phyloP scores from a whole-genome alignment of 2,888 invertebrate genomes.

The Leptarthrus brevirostris region DNA sequence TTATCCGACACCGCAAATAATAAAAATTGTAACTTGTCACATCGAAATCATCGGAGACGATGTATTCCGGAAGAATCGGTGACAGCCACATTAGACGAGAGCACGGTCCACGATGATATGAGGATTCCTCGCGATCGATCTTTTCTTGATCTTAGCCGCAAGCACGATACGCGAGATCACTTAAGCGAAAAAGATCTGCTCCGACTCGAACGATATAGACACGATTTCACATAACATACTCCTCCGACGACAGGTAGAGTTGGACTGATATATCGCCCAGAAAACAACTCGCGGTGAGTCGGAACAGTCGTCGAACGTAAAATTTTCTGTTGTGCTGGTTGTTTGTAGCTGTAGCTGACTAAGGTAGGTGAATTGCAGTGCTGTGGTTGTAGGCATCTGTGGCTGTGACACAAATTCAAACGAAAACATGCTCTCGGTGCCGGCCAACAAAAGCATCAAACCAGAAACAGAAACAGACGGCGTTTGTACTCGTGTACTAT shows the following conservation, averaged over 20 bases:
- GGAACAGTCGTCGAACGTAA: no score
- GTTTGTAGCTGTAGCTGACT: not conserved
- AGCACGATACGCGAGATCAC: constrained; percentile 3
- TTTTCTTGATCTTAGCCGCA: constrained; percentile 31
- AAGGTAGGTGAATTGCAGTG: not conserved
- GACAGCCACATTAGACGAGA: constrained; percentile 21
- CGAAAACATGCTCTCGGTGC: not conserved
- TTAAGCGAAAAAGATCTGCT: not conserved
- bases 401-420: constrained; percentile 24
- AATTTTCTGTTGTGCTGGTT: not conserved
- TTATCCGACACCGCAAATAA: constrained; percentile 20
- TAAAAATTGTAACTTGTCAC: constrained; percentile 26
- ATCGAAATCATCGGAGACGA: constrained; percentile 19
- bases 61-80: constrained; percentile 18
- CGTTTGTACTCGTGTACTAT: not conserved
- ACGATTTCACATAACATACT: not conserved
- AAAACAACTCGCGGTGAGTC: no score
- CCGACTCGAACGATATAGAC: not conserved
- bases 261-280: no score
- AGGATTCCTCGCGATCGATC: not conserved
- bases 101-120: constrained; percentile 14
- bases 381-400: constrained; percentile 26
- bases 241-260: constrained; percentile 30
- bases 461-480: not conserved
- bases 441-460: constrained; percentile 14